Evolutionary conservation across 2,797 vertebrate genomes (phyloP), one percentile per base, ranked within the genome.

Genomic region (Tarsius wallacei): DNA sequence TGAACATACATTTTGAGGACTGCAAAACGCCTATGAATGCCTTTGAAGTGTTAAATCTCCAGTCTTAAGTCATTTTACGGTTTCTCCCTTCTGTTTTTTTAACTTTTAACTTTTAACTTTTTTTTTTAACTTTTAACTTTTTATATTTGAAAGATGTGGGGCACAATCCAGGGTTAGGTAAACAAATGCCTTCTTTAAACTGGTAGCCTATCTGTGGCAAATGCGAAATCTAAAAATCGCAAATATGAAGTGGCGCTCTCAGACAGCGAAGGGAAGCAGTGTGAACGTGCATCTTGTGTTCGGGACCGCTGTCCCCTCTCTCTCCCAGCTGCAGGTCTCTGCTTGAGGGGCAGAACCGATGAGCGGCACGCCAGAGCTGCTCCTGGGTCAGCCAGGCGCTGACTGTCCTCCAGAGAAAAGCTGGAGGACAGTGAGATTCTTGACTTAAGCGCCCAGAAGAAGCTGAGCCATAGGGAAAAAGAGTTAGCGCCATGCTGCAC

Each of bases 1-100:
- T 17, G 31, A 47, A 64, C 13, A 33, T 17, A 22, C 19, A 42
- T 84, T 64, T 84, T 12, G 55, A 68, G 16, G 42, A n/a, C 53
- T 59, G 6, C 31, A 76, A 28, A n/a, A 11, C 17, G 21, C 57
- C 2, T 61, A 28, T 4, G 16, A 92, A 74, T n/a, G 22, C 36
- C 71, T 93, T 71, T 87, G 31, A 91, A 71, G 1, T 66, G 55
- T 94, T 83, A 85, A 73, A 86, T 81, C 74, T 36, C 49, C 49
- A 61, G 14, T 70, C 59, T 89, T 91, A 19, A 36, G 42, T 81
- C 26, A 31, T 66, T 78, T 86, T 51, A 24, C 33, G 73, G 47
- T 76, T 53, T 76, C 68, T 93, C 55, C 15, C 47, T 66, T 84
- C 73, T 42, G n/a, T 42, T 42, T 42, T 42, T 42, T 42, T 42